Percentiles rank a stretch among this genome's conserved stretches.
Conservation (phyloP, 2,888 invertebrate genomes). For the Tortrix viridana region DNA sequence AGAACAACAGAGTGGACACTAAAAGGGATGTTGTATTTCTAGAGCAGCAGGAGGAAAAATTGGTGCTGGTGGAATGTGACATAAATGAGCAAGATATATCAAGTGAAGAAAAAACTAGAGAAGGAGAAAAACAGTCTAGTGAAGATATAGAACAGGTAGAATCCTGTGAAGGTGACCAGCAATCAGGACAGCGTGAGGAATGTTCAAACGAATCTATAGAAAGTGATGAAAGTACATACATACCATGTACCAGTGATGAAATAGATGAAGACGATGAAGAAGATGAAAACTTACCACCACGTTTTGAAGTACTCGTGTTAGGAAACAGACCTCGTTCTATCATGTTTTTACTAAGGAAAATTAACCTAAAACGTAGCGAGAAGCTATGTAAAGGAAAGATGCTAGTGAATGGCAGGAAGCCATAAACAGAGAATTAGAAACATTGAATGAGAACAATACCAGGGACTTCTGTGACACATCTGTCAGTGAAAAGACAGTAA, state of each 20-base stretch:
- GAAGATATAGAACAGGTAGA: no score
- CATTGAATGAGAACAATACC: conserved; percentile 41
- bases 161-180: no score
- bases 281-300: no score
- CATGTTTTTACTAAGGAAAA: conserved; percentile 8
- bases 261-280: neutral
- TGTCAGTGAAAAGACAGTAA: conserved; percentile 32
- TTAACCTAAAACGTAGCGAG: conserved; percentile 16
- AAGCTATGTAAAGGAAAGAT: conserved; percentile 17
- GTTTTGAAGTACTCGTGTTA: neutral
- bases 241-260: neutral
- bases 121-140: no score
- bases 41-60: neutral
- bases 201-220: no score
- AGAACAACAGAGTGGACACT: conserved; percentile 24
- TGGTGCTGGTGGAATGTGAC: no score
- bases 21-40: conserved; percentile 37
- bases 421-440: conserved; percentile 22
- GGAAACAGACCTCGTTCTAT: conserved; percentile 20
- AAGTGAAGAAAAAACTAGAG: no score
- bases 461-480: conserved; percentile 39
- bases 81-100: no score
- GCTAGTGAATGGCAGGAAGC: conserved; percentile 41
- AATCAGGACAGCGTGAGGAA: no score
- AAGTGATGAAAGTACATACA: neutral